Conservation (phyloP, 2,797 vertebrate genomes). For the Argyrosomus regius region DNA sequence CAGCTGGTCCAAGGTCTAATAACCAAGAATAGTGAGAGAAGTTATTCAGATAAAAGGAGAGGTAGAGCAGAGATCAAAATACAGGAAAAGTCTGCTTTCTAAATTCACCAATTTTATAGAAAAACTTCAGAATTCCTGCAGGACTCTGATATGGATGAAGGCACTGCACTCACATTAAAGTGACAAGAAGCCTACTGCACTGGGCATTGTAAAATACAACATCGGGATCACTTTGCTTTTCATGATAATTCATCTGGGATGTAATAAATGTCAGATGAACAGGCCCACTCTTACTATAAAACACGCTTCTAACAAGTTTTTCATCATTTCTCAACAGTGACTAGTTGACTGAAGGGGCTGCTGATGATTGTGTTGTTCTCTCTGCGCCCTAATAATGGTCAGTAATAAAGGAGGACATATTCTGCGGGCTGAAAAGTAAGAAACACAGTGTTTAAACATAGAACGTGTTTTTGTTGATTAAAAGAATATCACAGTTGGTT, state of each 20-base stretch:
- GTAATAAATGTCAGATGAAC: constrained; percentile 63
- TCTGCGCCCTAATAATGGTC: neutral
- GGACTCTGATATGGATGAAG: constrained; percentile 29
- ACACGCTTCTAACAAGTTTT: constrained; percentile 48
- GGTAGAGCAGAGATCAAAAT: constrained; percentile 1
- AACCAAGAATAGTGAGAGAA: neutral
- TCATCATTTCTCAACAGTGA: constrained; percentile 20
- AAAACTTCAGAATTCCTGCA: constrained; percentile 18
- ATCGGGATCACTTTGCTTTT: constrained; percentile 50
- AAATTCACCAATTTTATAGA: neutral
- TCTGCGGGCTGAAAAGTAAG: constrained; percentile 1
- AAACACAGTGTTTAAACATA: neutral
- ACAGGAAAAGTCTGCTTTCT: neutral
- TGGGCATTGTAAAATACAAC: constrained; percentile 26
- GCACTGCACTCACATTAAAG: constrained; percentile 34
- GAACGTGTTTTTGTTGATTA: constrained; percentile 15
- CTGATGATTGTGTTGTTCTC: constrained; percentile 1
- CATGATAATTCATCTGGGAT: constrained; percentile 59
- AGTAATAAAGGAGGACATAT: constrained; percentile 1
- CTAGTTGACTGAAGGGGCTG: constrained; percentile 15
- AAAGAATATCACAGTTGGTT: constrained; percentile 3
- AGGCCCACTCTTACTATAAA: constrained; percentile 49
- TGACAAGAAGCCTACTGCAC: constrained; percentile 36
- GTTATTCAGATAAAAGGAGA: neutral
- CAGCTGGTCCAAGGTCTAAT: neutral